phyloP scores from a whole-genome alignment of 2,888 invertebrate species.

The Agrilus cyanescens region DNA sequence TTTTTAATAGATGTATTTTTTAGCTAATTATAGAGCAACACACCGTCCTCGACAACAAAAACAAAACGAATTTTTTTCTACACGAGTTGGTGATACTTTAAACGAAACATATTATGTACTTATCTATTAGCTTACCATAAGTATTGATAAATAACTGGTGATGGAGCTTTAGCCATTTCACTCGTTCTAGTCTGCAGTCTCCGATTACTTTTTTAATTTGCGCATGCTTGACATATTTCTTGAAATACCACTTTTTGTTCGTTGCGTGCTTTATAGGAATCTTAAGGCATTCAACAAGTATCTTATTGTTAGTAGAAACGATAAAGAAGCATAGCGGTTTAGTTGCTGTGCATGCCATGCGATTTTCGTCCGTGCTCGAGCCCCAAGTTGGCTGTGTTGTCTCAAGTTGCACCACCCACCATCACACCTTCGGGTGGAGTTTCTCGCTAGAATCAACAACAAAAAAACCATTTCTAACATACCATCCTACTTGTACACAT shows the following conservation, averaged over 20 bases:
- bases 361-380: slow-evolving; percentile 16
- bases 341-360: slow-evolving; percentile 19
- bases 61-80: slow-evolving; percentile 21
- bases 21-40: slow-evolving; percentile 32
- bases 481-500: too few relatives aligned
- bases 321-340: slow-evolving; percentile 11
- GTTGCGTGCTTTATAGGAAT: too few relatives aligned
- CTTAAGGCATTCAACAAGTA: too few relatives aligned
- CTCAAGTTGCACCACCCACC: slow-evolving; percentile 32
- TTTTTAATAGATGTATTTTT: not conserved
- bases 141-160: not conserved
- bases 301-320: slow-evolving; percentile 20
- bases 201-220: slow-evolving; percentile 5
- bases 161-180: too few relatives aligned
- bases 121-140: not conserved
- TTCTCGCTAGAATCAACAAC: slow-evolving; percentile 14
- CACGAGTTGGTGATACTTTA: slow-evolving; percentile 36
- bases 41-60: slow-evolving; percentile 26
- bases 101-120: slow-evolving; percentile 14
- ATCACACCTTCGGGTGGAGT: slow-evolving; percentile 21
- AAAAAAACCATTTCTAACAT: not conserved
- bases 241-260: too few relatives aligned
- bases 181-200: too few relatives aligned
- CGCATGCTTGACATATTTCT: slow-evolving; percentile 19
- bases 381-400: slow-evolving; percentile 37